These are phyloP conservation scores for Raja brachyura DNA, from an alignment of 2,113 vertebrate genomes.

Conservation along the genomic window DNA sequence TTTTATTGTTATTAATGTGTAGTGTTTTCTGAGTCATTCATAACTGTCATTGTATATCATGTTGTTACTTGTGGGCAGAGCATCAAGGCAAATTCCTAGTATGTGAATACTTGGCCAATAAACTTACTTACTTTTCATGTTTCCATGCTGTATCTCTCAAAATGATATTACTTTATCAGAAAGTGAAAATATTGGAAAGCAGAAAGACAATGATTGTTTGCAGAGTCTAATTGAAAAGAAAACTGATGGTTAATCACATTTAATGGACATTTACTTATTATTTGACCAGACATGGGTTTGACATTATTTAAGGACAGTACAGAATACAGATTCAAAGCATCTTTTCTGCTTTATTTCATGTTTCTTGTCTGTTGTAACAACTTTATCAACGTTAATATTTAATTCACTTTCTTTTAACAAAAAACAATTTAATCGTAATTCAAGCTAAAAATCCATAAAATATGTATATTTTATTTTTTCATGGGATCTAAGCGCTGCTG, in stretches of 20 bases:
- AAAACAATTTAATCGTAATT: background rate
- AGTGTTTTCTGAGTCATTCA: too few relatives aligned
- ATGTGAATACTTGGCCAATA: too few relatives aligned
- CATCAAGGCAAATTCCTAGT: too few relatives aligned
- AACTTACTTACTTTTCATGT: too few relatives aligned
- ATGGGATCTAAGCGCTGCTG: too few relatives aligned
- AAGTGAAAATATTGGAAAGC: background rate
- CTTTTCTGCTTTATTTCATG: background rate
- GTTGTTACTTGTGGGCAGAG: too few relatives aligned
- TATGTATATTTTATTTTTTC: background rate
- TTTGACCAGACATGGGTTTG: background rate
- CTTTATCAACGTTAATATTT: background rate
- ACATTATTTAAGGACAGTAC: background rate
- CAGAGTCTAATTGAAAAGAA: background rate
- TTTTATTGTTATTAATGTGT: too few relatives aligned
- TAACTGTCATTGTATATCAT: too few relatives aligned
- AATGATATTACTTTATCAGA: background rate
- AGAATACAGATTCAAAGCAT: background rate
- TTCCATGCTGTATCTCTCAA: too few relatives aligned
- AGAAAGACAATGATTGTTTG: background rate
- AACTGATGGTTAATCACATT: background rate
- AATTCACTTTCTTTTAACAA: background rate
- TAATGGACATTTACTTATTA: background rate
- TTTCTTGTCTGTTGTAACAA: too few relatives aligned
- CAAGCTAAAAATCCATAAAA: background rate